A percentile compares a stretch with the other conserved stretches of the same genome.
Conservation (phyloP, 2,888 invertebrate species). For the Euzetes globulus region DNA sequence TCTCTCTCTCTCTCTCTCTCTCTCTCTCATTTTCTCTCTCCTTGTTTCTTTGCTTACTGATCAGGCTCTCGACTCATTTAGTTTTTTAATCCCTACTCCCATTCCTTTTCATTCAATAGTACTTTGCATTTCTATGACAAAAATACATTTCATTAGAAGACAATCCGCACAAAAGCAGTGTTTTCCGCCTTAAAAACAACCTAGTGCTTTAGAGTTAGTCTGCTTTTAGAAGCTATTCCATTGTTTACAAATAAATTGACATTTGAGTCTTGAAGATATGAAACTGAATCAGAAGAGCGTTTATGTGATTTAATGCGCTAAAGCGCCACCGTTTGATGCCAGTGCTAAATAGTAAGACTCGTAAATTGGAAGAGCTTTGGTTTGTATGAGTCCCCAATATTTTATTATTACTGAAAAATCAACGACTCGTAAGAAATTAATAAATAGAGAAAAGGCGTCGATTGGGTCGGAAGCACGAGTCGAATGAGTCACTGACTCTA, state of each 20-base stretch:
- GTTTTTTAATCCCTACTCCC: neutral
- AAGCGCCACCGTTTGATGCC: slow-evolving; percentile 5
- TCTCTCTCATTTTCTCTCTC: neutral
- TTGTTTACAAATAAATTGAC: slow-evolving; percentile 6
- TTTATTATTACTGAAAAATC: neutral
- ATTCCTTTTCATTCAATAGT: neutral
- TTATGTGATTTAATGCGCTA: neutral
- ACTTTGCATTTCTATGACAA: neutral
- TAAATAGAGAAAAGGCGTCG: neutral
- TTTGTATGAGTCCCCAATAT: neutral
- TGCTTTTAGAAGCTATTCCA: neutral
- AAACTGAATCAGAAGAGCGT: neutral
- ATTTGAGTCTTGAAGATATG: neutral
- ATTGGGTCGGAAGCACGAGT: neutral
- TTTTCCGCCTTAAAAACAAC: neutral
- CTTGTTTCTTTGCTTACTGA: neutral
- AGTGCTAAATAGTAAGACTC: neutral
- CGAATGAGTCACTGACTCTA: slow-evolving; percentile 8
- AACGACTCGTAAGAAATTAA: too few relatives aligned
- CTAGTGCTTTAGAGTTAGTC: neutral
- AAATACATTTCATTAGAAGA: slow-evolving; percentile 4
- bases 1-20: neutral
- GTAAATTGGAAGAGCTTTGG: too few relatives aligned
- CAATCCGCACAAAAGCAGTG: neutral
- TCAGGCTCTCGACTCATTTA: neutral